phyloP scores from a whole-genome alignment of 2,113 vertebrate genomes.

The Edolisoma coerulescens region DNA sequence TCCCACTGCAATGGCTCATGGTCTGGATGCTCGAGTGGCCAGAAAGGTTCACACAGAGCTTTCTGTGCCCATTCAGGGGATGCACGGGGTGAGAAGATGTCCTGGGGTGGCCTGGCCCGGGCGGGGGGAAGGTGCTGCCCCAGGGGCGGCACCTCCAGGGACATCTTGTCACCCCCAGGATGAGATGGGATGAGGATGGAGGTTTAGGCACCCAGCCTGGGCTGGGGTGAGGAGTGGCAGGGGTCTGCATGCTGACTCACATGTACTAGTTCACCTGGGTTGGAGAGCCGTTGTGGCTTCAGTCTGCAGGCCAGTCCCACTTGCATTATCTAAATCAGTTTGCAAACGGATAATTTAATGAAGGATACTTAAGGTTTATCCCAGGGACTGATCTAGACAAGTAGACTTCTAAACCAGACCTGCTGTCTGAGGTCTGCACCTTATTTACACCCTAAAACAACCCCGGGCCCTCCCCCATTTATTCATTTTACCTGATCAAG shows the following conservation, averaged over 20 bases:
- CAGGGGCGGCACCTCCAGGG: slow-evolving; percentile 22
- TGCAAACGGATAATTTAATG: slow-evolving; percentile 64
- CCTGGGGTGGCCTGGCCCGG: not conserved
- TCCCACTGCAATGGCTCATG: slow-evolving; percentile 37
- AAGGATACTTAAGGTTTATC: slow-evolving; percentile 8
- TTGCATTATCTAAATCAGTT: slow-evolving; percentile 69
- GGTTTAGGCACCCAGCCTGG: slow-evolving; percentile 16
- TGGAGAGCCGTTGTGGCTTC: slow-evolving; percentile 67
- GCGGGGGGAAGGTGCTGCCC: not conserved
- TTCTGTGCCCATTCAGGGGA: not conserved
- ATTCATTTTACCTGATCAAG: not conserved
- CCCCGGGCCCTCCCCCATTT: slow-evolving; percentile 5
- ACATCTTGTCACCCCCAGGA: slow-evolving; percentile 31
- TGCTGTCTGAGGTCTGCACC: not conserved
- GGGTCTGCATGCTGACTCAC: slow-evolving; percentile 71
- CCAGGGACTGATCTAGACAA: slow-evolving; percentile 37
- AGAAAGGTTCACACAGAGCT: not conserved
- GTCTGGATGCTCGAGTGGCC: not conserved
- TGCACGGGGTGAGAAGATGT: slow-evolving; percentile 11
- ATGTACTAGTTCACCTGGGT: slow-evolving; percentile 70
- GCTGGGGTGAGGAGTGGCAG: slow-evolving; percentile 38
- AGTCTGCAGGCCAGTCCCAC: slow-evolving; percentile 69
- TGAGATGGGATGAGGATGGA: slow-evolving; percentile 57
- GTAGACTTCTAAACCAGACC: slow-evolving; percentile 4
- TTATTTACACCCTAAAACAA: not conserved